Evolutionary conservation across 2,888 invertebrate species (phyloP).

Genomic region (Tanytarsus gracilentus): DNA sequence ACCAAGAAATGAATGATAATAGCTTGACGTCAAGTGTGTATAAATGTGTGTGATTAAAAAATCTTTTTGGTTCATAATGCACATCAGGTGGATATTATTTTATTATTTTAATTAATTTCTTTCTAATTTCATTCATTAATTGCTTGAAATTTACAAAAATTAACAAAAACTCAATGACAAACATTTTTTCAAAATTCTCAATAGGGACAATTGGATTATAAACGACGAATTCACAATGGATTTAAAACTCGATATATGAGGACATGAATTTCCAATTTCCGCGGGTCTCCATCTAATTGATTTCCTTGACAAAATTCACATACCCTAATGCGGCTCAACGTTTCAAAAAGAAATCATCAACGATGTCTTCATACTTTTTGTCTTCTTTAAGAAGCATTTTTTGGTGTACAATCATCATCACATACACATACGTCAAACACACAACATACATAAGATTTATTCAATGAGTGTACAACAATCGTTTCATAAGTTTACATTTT

Average conservation of each 20-base stretch:
- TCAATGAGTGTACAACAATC: too few relatives aligned
- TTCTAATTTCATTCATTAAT: not conserved
- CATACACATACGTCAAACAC: too few relatives aligned
- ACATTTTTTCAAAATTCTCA: not conserved
- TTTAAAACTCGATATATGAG: conserved; percentile 3
- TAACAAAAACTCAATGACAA: not conserved
- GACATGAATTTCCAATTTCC: not conserved
- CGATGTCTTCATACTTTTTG: too few relatives aligned
- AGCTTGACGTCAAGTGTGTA: not conserved
- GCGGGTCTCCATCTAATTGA: not conserved
- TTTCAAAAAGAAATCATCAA: too few relatives aligned
- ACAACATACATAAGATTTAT: too few relatives aligned
- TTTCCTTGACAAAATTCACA: not conserved
- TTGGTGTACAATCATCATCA: too few relatives aligned
- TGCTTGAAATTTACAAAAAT: not conserved
- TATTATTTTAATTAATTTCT: not conserved
- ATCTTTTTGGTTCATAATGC: not conserved
- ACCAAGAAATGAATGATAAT: too few relatives aligned
- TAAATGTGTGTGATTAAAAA: not conserved
- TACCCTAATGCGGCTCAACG: not conserved
- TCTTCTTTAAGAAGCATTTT: too few relatives aligned
- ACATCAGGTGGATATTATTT: not conserved
- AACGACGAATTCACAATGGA: conserved; percentile 3
- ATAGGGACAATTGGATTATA: conserved; percentile 1
- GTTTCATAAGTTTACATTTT: too few relatives aligned